These are phyloP conservation scores for Pseudopodoces humilis DNA, from an alignment of 2,113 vertebrate genomes.

Conservation along the genomic window DNA sequence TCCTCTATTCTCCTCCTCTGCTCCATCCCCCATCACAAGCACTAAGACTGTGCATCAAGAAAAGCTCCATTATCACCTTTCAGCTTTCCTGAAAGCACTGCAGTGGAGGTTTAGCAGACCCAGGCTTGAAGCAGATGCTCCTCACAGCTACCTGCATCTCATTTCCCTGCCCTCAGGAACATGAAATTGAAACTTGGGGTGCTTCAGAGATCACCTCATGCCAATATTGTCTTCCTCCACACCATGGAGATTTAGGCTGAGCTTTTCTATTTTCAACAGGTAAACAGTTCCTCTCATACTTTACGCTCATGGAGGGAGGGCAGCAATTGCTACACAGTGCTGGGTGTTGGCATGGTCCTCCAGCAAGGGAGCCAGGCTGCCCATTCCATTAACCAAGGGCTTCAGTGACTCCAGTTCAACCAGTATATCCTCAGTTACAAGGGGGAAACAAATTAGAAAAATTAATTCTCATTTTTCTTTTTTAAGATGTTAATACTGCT, in stretches of 20 bases:
- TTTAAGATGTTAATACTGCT: not conserved
- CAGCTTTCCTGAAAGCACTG: not conserved
- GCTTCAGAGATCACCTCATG: not conserved
- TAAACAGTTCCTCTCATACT: not conserved
- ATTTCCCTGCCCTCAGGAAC: not conserved
- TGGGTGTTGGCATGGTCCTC: not conserved
- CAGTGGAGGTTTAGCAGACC: not conserved
- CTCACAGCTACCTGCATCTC: not conserved
- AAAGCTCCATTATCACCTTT: slow-evolving; percentile 1
- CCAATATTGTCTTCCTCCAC: not conserved
- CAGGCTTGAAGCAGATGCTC: not conserved
- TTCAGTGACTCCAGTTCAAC: not conserved
- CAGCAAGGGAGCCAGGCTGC: not conserved
- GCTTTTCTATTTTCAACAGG: not conserved
- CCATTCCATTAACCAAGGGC: not conserved
- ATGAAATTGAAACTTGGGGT: not conserved
- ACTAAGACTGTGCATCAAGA: not conserved
- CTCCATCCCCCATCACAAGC: not conserved
- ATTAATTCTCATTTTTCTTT: not conserved
- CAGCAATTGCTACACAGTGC: not conserved
- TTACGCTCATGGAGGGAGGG: accelerated
- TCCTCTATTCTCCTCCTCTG: not conserved
- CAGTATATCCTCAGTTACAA: not conserved
- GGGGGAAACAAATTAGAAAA: not conserved
- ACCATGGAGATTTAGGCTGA: not conserved